Base-by-base conservation (phyloP, 1,140 invertebrate species). In the Mamestra configurata region DNA sequence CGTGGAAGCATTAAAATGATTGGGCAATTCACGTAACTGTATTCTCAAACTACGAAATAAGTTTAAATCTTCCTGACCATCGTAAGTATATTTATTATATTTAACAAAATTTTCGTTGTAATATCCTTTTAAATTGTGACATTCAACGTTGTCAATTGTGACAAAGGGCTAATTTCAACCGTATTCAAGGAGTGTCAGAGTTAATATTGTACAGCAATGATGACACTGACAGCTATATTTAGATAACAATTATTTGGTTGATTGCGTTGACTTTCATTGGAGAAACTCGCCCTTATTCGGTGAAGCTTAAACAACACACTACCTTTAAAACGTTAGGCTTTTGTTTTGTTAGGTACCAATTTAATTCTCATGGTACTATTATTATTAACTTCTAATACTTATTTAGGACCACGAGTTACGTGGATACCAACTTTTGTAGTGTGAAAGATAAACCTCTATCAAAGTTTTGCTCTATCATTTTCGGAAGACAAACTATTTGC, bases 301-400 rank as follows among this genome's bases (percentile, higher is more conserved):
- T n/a, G n/a, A 31, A 31, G 27, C 5, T 31, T 31, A 31, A 31
- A 31, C 27, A 5, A 31, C 11, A 49, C 11, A 27, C 18, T 27
- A 27, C 27, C 13, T 57, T 22, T 24, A 27, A 24, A 57, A 27
- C 3, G 3, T 1, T 57, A 13, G 22, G 24, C 10, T 11, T 10
- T 4, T 27, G 11, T 24, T 24, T 57, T 55, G 2, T 49, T 49
- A n/a, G 43, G 43, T 1, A 49, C 53, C 53, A 22, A 18, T 24
- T 57, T n/a, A 15, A 68, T 10, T 6, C 3, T 43, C 24, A 22
- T 20, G 13, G 10, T 49, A 43, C 11, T 71, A 61, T 82, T 80
- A 70, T 80, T 76, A 57, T 77, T 79, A 79, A 72, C 79, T 72
- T 81, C 35, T 20, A 77, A 24, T 72, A 77, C 20, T 81, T 81